phyloP scores from a whole-genome alignment of 2,888 invertebrate species.

The Mantis religiosa region DNA sequence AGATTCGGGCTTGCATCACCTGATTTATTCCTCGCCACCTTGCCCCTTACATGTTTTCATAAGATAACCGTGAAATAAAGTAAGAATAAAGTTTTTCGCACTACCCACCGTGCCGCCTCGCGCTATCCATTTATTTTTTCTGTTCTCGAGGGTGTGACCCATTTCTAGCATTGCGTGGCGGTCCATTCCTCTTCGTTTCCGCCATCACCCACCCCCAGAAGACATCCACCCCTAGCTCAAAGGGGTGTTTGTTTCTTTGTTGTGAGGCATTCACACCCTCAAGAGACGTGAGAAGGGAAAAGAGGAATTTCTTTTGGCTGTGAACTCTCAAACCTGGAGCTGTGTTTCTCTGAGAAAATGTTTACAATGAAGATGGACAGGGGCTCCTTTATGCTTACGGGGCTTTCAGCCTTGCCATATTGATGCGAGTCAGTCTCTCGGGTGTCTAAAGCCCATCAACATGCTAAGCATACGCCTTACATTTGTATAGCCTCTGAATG shows the following conservation, averaged over 20 bases:
- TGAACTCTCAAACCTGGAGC: background rate
- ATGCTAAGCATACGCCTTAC: background rate
- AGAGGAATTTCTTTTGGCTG: background rate
- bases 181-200: constrained; percentile 25
- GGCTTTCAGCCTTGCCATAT: background rate
- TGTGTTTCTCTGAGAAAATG: background rate
- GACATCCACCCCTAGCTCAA: constrained; percentile 4
- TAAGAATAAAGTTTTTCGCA: background rate
- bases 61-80: background rate
- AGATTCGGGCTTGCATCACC: background rate
- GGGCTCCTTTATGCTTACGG: background rate
- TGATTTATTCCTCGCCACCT: background rate
- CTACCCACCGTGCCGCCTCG: background rate
- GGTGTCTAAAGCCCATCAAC: background rate
- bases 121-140: constrained; percentile 21
- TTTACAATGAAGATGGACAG: constrained; percentile 7
- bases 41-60: background rate
- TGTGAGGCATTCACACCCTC: background rate
- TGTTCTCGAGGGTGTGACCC: constrained; percentile 10
- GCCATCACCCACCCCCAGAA: background rate
- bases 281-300: background rate
- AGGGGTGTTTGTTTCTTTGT: constrained; percentile 14
- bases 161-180: constrained; percentile 3
- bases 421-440: background rate
- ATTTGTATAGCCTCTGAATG: background rate